phyloP scores from a whole-genome alignment of 1,140 invertebrate genomes.

The Druon quercuslanigerum region DNA sequence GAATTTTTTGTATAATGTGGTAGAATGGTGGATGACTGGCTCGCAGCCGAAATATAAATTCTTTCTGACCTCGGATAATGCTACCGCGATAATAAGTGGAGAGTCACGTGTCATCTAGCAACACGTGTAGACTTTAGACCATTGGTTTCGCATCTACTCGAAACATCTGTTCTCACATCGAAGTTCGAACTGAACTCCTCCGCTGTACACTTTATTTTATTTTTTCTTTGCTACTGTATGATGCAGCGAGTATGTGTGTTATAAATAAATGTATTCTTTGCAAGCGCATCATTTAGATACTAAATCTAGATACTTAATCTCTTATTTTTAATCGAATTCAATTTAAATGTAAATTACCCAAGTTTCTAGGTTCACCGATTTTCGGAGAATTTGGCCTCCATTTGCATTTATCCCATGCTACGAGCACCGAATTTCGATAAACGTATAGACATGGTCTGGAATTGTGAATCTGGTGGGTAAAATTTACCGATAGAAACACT shows the following conservation, averaged over 20 bases:
- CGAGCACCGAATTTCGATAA: no score
- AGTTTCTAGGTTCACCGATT: no score
- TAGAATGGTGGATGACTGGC: background rate
- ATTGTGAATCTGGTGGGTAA: no score
- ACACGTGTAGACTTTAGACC: constrained; percentile 2
- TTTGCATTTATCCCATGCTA: no score
- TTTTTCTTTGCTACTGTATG: background rate
- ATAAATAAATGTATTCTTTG: background rate
- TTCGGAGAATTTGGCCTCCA: no score
- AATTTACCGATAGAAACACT: no score
- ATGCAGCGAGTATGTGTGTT: background rate
- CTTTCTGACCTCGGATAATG: constrained; percentile 11
- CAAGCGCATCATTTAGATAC: no score
- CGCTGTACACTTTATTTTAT: background rate
- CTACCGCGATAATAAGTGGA: background rate
- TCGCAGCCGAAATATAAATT: background rate
- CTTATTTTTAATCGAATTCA: no score
- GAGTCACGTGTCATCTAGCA: constrained; percentile 11
- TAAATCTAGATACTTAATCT: no score
- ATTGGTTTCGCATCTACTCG: background rate
- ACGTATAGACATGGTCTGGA: no score
- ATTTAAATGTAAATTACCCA: no score
- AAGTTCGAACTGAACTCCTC: background rate
- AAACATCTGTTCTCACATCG: constrained; percentile 16
- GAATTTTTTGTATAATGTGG: no score